Conservation (phyloP, 2,888 invertebrate genomes). For the Drosophila fungiperda region DNA sequence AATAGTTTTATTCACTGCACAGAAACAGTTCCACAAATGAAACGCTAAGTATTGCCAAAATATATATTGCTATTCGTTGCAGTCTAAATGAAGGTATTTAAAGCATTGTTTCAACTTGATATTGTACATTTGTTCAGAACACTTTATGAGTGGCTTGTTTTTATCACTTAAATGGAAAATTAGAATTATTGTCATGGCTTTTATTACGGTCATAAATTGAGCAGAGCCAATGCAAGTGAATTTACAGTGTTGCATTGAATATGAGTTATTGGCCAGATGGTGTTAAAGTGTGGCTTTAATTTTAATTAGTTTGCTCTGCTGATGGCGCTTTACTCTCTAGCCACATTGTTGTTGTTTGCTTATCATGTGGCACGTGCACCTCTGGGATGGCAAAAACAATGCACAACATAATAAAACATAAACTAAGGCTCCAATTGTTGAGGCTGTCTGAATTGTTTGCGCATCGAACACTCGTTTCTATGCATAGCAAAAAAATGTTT, state of each 20-base stretch:
- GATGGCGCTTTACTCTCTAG: slow-evolving; percentile 31
- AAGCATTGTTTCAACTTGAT: slow-evolving; percentile 18
- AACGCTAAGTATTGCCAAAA: slow-evolving; percentile 33
- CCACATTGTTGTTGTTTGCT: slow-evolving; percentile 31
- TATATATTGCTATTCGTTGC: slow-evolving; percentile 45
- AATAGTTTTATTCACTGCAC: slow-evolving; percentile 37
- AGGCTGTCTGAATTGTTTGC: slow-evolving; percentile 42
- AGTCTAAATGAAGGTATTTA: slow-evolving; percentile 16
- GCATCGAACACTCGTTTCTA: slow-evolving; percentile 29
- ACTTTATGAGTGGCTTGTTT: slow-evolving; percentile 26
- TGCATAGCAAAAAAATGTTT: slow-evolving; percentile 25
- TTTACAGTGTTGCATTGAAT: slow-evolving; percentile 55
- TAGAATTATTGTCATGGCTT: slow-evolving; percentile 71
- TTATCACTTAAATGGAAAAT: slow-evolving; percentile 66
- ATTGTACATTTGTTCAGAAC: slow-evolving; percentile 26
- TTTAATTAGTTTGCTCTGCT: slow-evolving; percentile 73
- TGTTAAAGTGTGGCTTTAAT: slow-evolving; percentile 67
- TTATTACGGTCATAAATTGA: slow-evolving; percentile 70
- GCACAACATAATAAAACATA: slow-evolving; percentile 32
- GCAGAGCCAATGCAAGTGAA: slow-evolving; percentile 55
- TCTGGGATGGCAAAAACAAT: slow-evolving; percentile 13
- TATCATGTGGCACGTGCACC: slow-evolving; percentile 18
- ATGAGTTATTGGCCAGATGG: slow-evolving; percentile 66
- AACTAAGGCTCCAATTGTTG: slow-evolving; percentile 37
- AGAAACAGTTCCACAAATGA: slow-evolving; percentile 36